These are phyloP conservation scores for Sorex fumeus DNA, from an alignment of 2,113 vertebrate genomes.

Conservation along the genomic window DNA sequence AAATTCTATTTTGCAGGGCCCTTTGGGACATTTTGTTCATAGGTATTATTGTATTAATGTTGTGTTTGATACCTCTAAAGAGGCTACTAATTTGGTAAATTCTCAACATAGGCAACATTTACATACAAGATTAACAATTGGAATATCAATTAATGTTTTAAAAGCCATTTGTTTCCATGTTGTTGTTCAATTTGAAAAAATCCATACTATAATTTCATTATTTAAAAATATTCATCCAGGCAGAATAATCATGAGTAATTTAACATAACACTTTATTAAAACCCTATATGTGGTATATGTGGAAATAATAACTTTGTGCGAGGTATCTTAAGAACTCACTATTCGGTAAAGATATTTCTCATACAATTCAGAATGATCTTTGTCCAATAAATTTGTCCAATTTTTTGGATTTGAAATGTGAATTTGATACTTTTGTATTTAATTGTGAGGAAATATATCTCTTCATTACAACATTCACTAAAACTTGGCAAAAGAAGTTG, in stretches of 20 bases:
- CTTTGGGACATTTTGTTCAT: not conserved
- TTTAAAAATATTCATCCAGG: not conserved
- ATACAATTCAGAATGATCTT: not conserved
- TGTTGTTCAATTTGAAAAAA: no score
- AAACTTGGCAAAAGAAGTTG: not conserved
- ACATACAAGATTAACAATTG: no score
- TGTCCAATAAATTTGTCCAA: not conserved
- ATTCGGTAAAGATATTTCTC: conserved; percentile 34
- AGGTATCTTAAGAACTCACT: conserved; percentile 24
- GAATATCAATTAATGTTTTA: no score
- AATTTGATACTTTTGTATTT: no score
- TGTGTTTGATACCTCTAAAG: not conserved
- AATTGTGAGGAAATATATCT: no score
- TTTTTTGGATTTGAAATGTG: no score
- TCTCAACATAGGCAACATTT: not conserved
- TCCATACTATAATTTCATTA: no score
- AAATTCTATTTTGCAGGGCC: not conserved
- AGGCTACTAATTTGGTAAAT: not conserved
- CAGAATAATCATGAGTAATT: not conserved
- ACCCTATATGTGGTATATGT: no score
- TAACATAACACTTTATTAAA: not conserved
- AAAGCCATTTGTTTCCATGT: no score
- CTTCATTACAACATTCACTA: no score
- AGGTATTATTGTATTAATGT: not conserved
- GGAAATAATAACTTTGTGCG: not conserved